A percentile compares a stretch with the other conserved stretches of the same genome.
Evolutionary conservation across 2,888 invertebrate genomes (phyloP).

Genomic region (Philaethria dido): DNA sequence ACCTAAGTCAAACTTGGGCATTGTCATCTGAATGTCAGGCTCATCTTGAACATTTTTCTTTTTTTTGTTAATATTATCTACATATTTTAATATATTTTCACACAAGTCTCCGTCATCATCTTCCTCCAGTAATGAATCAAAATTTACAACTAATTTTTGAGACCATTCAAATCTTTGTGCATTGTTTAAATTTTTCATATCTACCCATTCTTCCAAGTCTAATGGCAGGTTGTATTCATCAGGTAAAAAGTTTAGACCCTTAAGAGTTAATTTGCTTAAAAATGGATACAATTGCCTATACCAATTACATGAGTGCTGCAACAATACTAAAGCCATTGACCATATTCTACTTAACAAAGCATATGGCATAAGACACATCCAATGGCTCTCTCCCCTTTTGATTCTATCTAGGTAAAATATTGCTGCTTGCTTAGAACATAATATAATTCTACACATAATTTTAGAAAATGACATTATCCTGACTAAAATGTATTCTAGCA

Average conservation of each 20-base stretch:
- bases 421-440: slow-evolving; percentile 75
- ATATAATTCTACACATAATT: slow-evolving; percentile 77
- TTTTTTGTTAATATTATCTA: slow-evolving; percentile 59
- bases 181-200: slow-evolving; percentile 73
- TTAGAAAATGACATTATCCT: slow-evolving; percentile 82
- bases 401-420: slow-evolving; percentile 80
- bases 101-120: slow-evolving; percentile 58
- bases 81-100: slow-evolving; percentile 67
- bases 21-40: slow-evolving; percentile 30
- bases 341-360: slow-evolving; percentile 82
- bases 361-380: slow-evolving; percentile 82
- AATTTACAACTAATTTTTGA: slow-evolving; percentile 53
- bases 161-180: slow-evolving; percentile 70
- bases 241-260: slow-evolving; percentile 80
- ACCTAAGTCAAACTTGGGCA: slow-evolving; percentile 29
- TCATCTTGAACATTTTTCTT: slow-evolving; percentile 40
- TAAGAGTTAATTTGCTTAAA: slow-evolving; percentile 62
- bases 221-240: slow-evolving; percentile 68
- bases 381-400: slow-evolving; percentile 81
- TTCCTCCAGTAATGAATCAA: slow-evolving; percentile 52
- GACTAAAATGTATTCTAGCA: slow-evolving; percentile 82
- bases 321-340: slow-evolving; percentile 73
- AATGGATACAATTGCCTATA: slow-evolving; percentile 73
- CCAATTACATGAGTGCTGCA: slow-evolving; percentile 78
- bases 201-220: slow-evolving; percentile 76